phyloP scores from a whole-genome alignment of 2,888 invertebrate genomes.

The Leptinotarsa juncta region DNA sequence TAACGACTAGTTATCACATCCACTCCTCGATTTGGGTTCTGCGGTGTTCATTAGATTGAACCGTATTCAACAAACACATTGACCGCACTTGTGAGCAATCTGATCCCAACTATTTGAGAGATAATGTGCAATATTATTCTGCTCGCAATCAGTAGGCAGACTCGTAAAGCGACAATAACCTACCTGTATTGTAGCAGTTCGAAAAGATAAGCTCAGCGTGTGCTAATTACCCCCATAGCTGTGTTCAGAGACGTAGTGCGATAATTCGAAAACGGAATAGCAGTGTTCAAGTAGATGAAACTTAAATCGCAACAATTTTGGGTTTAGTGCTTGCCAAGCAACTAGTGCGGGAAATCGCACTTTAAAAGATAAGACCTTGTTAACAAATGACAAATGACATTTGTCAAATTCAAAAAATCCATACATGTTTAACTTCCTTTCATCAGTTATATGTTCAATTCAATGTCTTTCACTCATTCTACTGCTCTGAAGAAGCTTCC shows the following conservation, averaged over 20 bases:
- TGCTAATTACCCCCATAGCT: constrained; percentile 50
- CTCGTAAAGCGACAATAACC: constrained; percentile 41
- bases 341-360: background rate
- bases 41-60: background rate
- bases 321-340: background rate
- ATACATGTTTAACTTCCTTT: no score
- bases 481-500: no score
- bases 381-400: no score
- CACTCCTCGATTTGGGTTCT: background rate
- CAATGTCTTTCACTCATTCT: no score
- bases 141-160: constrained; percentile 39
- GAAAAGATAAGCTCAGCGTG: constrained; percentile 51
- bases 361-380: no score
- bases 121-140: constrained; percentile 40
- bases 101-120: constrained; percentile 25
- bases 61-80: constrained; percentile 1
- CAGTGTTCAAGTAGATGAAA: background rate
- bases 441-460: no score
- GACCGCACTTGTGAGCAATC: constrained; percentile 11
- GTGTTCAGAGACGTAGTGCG: constrained; percentile 17
- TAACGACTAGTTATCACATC: background rate
- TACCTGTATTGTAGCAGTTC: constrained; percentile 36
- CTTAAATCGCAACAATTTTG: background rate
- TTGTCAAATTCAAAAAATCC: no score
- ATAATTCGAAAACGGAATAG: background rate